Base-by-base conservation (phyloP, 2,888 invertebrate species). In the Volucella zonaria region DNA sequence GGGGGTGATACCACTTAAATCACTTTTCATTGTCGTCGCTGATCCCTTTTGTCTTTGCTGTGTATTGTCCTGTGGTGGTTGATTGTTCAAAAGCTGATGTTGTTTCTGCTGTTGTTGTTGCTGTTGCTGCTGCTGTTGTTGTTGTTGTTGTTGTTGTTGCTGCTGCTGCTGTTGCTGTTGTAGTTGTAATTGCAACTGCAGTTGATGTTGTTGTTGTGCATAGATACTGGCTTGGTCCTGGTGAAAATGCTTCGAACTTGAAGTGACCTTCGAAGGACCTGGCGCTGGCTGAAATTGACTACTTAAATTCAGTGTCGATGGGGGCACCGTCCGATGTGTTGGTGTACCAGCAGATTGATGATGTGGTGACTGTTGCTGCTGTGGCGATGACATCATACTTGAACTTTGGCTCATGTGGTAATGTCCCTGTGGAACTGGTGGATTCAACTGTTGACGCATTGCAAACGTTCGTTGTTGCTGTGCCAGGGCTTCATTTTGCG, bases 401-500 rank as follows among this genome's bases (percentile, higher is more conserved):
- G 90, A 89, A 11, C 90, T 91, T 79, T 91, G 91, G 87, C 91
- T 91, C 89, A 92, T 90, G 66, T 91, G 91, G 59, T 90, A 92
- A 79, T 92, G 91, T 11, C 89, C 88, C 61, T 89, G 89, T 8
- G 90, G 94, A 51, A 94, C 93, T 86, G 94, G 94, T 86, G 94
- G 94, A 86, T 94, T 93, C 76, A 94, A 89, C 14, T 94, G 91
- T 90, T 94, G 94, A 0, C 94, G 91, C 89, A 94, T 93, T 56
- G 94, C 94, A 89, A 94, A 94, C 66, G 94, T 94, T 81, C 94
- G 93, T 87, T 94, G 94, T 89, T 94, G 94, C 87, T 94, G 93
- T 91, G 93, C 93, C 87, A 93, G 93, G 31, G 94, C 94, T 88
- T 94, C 94, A 87, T 93, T 94, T 87, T 94, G 94, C 86, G 94